phyloP scores from a whole-genome alignment of 2,113 vertebrate species.

The Catagonus wagneri region DNA sequence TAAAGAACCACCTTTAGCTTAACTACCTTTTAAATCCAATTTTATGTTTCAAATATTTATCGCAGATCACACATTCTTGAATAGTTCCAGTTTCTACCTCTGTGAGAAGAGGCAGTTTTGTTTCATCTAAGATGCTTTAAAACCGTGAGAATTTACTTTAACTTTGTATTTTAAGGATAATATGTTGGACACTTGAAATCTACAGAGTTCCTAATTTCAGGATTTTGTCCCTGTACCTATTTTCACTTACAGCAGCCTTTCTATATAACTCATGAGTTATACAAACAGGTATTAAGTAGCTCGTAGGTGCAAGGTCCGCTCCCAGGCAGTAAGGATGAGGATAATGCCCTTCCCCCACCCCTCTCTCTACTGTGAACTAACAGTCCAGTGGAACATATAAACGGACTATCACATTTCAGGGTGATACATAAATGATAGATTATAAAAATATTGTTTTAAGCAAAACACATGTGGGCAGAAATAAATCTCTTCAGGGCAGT shows the following conservation, averaged over 20 bases:
- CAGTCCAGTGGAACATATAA: not conserved
- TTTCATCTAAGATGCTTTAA: not conserved
- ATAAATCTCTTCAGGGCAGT: conserved; percentile 23
- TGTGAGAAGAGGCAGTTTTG: not conserved
- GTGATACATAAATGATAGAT: conserved; percentile 20
- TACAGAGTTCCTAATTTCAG: not conserved
- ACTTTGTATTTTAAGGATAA: conserved; percentile 11
- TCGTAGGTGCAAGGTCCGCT: not conserved
- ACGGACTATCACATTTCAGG: not conserved
- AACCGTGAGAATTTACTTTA: not conserved
- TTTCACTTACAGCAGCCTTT: not conserved
- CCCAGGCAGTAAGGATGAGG: not conserved
- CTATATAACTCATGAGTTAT: not conserved
- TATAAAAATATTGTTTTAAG: conserved; percentile 30
- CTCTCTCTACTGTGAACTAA: not conserved
- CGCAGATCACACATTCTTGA: not conserved
- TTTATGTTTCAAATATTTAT: conserved; percentile 20
- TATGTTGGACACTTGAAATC: not conserved
- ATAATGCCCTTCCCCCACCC: rapidly evolving
- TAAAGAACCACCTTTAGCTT: not conserved
- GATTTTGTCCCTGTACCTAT: not conserved
- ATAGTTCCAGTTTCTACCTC: not conserved
- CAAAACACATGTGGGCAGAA: conserved; percentile 15
- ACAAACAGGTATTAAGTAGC: not conserved
- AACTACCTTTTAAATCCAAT: not conserved